Evolutionary conservation across 1,140 invertebrate species (phyloP), one percentile per base, ranked within the genome.

Genomic region (Sinella curviseta): DNA sequence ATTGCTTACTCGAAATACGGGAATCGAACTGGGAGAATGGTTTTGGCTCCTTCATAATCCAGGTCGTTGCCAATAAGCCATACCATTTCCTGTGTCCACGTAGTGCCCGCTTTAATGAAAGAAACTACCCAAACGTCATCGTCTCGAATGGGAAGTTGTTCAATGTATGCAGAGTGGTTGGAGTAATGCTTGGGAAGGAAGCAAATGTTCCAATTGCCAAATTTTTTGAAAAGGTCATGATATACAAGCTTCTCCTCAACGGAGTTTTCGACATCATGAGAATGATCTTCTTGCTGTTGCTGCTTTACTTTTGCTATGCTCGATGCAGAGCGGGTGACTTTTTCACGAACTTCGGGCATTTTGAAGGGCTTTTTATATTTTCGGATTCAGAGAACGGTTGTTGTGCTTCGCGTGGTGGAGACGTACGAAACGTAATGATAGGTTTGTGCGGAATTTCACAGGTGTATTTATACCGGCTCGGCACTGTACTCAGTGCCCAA

Each of bases 121-220:
- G 93, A 94, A 28, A 94, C 89, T 85, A 95, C 87, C 92, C 93
- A 95, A 0, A 94, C 89, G 84, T 95, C 94, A 81, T 92, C 91
- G 1, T 91, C 87, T 39, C 90, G 87, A 0, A 94, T 88, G 0
- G 84, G 84, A 79, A 86, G 86, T 70, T 87, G 84, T 20, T 82
- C 75, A 67, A 85, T 87, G 77, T 84, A 85, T 48, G 85, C 83
- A 0, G 86, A 33, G 12, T 70, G 65, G 14, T 77, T 35, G 17
- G 39, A 60, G 35, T 60, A 81, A 35, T 74, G 36, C 30, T 60
- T 77, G n/a, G 79, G 70, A 14, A 81, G 67, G 12, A 75, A 60
- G 48, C 76, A 77, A 17, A 54, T 74, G 54, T 67, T 73, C 67
- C 70, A 60, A 36, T 60, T 60, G 2, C 77, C 77, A 57, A 78